A percentile compares a stretch with the other conserved stretches of the same genome.
phyloP scores from a whole-genome alignment of 2,113 vertebrate species.

The Ursus arctos region DNA sequence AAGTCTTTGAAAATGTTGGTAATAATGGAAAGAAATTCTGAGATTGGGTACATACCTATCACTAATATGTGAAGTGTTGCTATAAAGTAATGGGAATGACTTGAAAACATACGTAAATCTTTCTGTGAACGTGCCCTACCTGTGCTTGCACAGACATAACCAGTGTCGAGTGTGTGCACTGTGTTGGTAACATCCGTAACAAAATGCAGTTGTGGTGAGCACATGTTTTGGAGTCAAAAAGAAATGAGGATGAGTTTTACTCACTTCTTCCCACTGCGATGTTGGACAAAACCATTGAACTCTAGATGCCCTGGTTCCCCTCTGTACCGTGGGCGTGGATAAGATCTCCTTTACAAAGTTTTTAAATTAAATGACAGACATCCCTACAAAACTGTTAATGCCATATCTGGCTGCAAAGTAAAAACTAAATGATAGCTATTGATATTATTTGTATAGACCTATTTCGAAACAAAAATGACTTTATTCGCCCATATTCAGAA shows the following conservation, averaged over 20 bases:
- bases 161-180: not conserved
- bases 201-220: not conserved
- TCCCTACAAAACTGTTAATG: not conserved
- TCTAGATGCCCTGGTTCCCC: not conserved
- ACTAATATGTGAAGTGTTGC: not conserved
- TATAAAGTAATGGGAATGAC: not conserved
- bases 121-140: not conserved
- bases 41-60: not conserved
- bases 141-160: not conserved
- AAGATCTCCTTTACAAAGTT: not conserved
- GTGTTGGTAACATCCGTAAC: not conserved
- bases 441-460: not conserved
- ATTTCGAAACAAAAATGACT: not conserved
- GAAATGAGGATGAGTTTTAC: not conserved
- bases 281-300: not conserved
- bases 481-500: not conserved
- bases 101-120: not conserved
- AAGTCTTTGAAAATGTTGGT: slow-evolving; percentile 20
- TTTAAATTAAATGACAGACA: slow-evolving; percentile 9
- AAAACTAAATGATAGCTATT: slow-evolving; percentile 30
- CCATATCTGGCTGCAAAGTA: not conserved
- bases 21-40: not conserved
- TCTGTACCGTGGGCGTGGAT: not conserved
- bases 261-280: not conserved
- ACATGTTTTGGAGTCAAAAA: not conserved